Conservation (phyloP, 2,888 invertebrate genomes). For the Cheilosia variabilis region DNA sequence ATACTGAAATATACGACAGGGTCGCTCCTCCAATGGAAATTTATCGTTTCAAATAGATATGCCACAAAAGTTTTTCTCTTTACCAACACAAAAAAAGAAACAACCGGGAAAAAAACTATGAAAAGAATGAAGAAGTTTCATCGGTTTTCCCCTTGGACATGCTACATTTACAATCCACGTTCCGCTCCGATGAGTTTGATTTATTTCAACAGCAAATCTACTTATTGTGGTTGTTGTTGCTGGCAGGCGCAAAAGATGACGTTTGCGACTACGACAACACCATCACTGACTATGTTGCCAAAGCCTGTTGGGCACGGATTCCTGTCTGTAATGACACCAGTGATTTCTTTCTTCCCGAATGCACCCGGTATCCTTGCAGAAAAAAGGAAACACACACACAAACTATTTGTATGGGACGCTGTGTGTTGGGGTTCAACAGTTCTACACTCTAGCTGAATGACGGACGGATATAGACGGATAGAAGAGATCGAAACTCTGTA, state of each 20-base stretch:
- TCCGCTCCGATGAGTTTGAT: slow-evolving; percentile 58
- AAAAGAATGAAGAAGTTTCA: slow-evolving; percentile 33
- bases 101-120: slow-evolving; percentile 18
- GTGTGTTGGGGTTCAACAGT: background rate
- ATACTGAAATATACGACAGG: slow-evolving; percentile 58
- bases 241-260: slow-evolving; percentile 40
- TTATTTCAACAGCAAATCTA: slow-evolving; percentile 42
- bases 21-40: slow-evolving; percentile 54
- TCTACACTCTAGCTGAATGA: slow-evolving; percentile 9
- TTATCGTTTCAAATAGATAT: slow-evolving; percentile 70
- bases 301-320: slow-evolving; percentile 64
- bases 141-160: slow-evolving; percentile 56
- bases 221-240: slow-evolving; percentile 22
- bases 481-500: slow-evolving; percentile 35
- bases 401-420: slow-evolving; percentile 40
- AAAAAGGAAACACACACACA: background rate
- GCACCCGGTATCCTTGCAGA: slow-evolving; percentile 62
- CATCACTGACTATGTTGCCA: slow-evolving; percentile 45
- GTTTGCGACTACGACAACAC: slow-evolving; percentile 19
- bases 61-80: slow-evolving; percentile 61
- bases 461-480: slow-evolving; percentile 16
- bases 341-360: slow-evolving; percentile 66
- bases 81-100: slow-evolving; percentile 2
- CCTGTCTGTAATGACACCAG: slow-evolving; percentile 68
- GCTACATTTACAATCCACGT: slow-evolving; percentile 64